Evolutionary conservation across 2,113 vertebrate genomes (phyloP).

Genomic region (Grallaria varia): DNA sequence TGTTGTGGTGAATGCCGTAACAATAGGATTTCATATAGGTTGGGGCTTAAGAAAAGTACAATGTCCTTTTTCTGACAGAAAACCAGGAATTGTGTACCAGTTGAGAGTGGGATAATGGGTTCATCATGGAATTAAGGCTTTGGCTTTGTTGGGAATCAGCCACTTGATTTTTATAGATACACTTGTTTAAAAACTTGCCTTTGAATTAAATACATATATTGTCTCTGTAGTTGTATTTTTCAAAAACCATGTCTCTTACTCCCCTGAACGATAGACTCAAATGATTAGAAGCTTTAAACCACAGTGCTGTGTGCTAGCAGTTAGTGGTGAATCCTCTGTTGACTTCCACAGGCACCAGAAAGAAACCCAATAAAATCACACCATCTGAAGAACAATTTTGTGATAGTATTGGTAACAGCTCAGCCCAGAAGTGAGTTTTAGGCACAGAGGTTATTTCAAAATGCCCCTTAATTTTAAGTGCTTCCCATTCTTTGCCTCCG

Average conservation of each 20-base stretch:
- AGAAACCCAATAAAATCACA: not conserved
- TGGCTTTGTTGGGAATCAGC: not conserved
- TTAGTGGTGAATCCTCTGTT: not conserved
- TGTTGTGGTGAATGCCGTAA: constrained; percentile 35
- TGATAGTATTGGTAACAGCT: not conserved
- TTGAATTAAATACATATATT: not conserved
- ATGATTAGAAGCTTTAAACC: not conserved
- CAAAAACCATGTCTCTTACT: not conserved
- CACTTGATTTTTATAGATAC: not conserved
- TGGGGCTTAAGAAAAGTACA: constrained; percentile 26
- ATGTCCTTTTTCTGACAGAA: constrained; percentile 33
- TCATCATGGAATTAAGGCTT: not conserved
- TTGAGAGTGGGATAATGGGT: not conserved
- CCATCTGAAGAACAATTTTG: not conserved
- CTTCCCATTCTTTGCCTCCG: not conserved
- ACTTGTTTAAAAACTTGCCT: not conserved
- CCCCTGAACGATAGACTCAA: not conserved
- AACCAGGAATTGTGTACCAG: not conserved
- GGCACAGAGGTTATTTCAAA: not conserved
- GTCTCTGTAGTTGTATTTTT: not conserved
- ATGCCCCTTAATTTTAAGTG: not conserved
- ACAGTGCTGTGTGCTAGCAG: not conserved
- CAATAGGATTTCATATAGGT: constrained; percentile 57
- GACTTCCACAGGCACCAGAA: not conserved
- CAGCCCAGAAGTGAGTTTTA: not conserved